A percentile compares a stretch with the other conserved stretches of the same genome.
These are phyloP conservation scores for Ondatra zibethicus DNA, from an alignment of 2,113 vertebrate genomes.

Conservation along the genomic window DNA sequence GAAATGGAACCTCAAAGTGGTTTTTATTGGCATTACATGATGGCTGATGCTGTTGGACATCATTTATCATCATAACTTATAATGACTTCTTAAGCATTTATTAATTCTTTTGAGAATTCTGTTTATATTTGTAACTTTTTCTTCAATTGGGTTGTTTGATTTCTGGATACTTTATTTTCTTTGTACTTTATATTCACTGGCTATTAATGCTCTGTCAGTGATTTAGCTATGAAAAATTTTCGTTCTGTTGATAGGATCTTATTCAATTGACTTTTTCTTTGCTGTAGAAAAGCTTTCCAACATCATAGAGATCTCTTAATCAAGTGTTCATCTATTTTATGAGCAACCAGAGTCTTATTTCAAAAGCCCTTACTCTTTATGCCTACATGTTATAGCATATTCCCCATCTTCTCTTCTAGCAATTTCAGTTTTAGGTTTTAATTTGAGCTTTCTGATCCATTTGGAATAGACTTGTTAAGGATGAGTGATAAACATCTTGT, in stretches of 20 bases:
- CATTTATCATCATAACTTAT: background rate
- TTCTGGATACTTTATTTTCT: background rate
- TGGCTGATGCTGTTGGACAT: background rate
- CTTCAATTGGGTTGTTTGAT: background rate
- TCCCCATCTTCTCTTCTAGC: background rate
- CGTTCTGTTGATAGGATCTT: background rate
- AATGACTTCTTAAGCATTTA: background rate
- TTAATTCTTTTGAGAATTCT: background rate
- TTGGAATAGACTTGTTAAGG: background rate
- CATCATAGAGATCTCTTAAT: background rate
- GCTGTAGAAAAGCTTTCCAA: background rate
- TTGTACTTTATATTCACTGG: background rate
- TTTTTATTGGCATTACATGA: background rate
- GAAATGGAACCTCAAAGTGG: background rate
- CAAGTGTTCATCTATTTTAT: background rate
- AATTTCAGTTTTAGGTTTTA: background rate
- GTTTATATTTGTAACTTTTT: background rate
- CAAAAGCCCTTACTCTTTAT: background rate
- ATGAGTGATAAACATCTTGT: background rate
- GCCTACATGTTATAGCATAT: background rate
- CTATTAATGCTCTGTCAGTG: background rate
- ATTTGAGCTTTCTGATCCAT: background rate
- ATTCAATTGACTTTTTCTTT: background rate
- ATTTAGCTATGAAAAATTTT: too few species aligned
- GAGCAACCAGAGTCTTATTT: background rate